A percentile compares a stretch with the other conserved stretches of the same genome.
These are phyloP conservation scores for Casuarius casuarius DNA, from an alignment of 2,113 vertebrate species.

Conservation along the genomic window DNA sequence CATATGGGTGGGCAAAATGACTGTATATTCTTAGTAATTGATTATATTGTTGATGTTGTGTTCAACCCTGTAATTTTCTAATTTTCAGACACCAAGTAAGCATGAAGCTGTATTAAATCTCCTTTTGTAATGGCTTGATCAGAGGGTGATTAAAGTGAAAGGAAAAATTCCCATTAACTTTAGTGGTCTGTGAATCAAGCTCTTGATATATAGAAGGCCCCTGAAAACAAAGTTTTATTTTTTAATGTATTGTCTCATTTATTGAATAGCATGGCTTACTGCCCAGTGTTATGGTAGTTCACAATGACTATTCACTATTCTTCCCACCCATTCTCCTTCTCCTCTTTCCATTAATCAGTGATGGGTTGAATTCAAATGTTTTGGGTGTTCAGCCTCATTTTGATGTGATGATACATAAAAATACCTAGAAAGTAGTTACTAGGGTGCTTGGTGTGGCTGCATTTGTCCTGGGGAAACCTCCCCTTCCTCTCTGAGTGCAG, in stretches of 20 bases:
- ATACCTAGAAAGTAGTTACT: slow-evolving; percentile 49
- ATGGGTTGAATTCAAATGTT: slow-evolving; percentile 61
- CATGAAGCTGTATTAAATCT: not conserved
- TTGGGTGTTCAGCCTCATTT: slow-evolving; percentile 50
- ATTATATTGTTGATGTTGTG: not conserved
- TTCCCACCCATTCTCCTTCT: slow-evolving; percentile 65
- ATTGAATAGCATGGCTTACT: slow-evolving; percentile 61
- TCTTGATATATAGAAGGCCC: slow-evolving; percentile 50
- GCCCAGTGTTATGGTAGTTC: slow-evolving; percentile 60
- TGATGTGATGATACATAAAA: slow-evolving; percentile 52
- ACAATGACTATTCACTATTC: slow-evolving; percentile 56
- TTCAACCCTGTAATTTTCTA: not conserved
- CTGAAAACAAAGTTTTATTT: slow-evolving; percentile 46
- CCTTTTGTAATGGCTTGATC: not conserved
- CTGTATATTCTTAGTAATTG: not conserved
- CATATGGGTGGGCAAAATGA: slow-evolving; percentile 1
- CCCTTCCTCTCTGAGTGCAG: slow-evolving; percentile 27
- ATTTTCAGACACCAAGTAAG: not conserved
- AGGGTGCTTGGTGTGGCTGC: slow-evolving; percentile 50
- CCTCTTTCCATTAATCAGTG: slow-evolving; percentile 59
- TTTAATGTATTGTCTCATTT: slow-evolving; percentile 60
- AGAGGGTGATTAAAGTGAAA: slow-evolving; percentile 34
- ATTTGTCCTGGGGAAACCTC: slow-evolving; percentile 58
- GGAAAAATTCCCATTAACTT: slow-evolving; percentile 41
- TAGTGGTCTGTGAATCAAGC: slow-evolving; percentile 38